Conservation (phyloP, 2,113 vertebrate genomes). For the Aegotheles bennettii region DNA sequence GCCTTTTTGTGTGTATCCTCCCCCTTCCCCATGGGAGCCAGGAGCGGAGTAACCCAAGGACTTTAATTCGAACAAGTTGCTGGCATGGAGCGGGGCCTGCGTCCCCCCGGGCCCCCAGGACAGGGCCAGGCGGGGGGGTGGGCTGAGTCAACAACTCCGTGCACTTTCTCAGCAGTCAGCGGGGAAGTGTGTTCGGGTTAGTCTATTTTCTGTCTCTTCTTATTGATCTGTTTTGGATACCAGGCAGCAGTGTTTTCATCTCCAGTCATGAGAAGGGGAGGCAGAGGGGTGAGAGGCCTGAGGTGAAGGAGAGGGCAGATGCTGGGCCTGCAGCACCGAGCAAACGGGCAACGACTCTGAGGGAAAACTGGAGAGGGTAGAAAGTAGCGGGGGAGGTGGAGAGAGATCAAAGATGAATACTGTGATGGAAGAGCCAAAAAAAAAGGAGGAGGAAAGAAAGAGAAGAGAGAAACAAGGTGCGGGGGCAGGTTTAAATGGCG, state of each 20-base stretch:
- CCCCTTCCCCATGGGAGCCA: not conserved
- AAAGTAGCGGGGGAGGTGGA: not conserved
- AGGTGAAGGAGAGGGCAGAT: not conserved
- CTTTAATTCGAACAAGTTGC: not conserved
- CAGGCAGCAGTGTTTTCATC: not conserved
- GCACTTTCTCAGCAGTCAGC: not conserved
- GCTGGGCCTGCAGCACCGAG: not conserved
- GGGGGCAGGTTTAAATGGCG: fast-evolving
- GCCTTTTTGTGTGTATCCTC: not conserved
- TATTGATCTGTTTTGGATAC: not conserved
- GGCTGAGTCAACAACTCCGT: not conserved
- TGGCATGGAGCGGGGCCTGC: not conserved
- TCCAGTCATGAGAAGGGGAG: not conserved
- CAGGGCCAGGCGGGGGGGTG: not conserved
- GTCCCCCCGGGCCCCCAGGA: not conserved
- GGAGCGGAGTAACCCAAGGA: not conserved
- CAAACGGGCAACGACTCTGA: fast-evolving
- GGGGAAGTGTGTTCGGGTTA: not conserved
- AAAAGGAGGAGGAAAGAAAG: not conserved
- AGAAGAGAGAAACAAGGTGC: fast-evolving
- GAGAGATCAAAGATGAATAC: not conserved
- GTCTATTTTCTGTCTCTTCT: not conserved
- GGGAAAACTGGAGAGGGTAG: not conserved
- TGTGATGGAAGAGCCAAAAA: too few relatives aligned
- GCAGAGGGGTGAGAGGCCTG: not conserved